These are phyloP conservation scores for Australoheros scitulus DNA, from an alignment of 2,113 vertebrate species.

Conservation along the genomic window DNA sequence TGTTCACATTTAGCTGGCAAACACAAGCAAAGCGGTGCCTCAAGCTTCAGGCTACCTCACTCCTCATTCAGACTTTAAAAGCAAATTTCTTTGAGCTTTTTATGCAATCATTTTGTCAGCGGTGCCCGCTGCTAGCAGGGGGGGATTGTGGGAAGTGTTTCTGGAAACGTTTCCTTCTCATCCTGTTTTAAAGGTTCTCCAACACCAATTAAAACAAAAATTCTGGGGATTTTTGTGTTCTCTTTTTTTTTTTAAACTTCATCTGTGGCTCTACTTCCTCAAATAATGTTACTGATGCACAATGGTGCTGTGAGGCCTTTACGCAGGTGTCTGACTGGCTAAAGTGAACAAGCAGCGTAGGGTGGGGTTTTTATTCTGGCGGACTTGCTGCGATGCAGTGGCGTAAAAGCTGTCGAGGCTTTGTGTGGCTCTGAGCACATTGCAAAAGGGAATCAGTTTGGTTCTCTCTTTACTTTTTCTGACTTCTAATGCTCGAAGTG, in stretches of 20 bases:
- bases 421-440: constrained; percentile 44
- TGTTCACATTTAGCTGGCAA: constrained; percentile 35
- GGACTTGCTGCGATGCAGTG: constrained; percentile 60
- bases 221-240: background rate
- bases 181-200: background rate
- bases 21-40: background rate
- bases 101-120: constrained; percentile 15
- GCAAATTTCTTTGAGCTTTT: background rate
- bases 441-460: constrained; percentile 41
- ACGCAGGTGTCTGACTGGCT: background rate
- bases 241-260: background rate
- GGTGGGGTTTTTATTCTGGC: constrained; percentile 47
- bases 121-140: background rate
- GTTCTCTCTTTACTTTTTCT: constrained; percentile 25
- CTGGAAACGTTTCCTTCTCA: background rate
- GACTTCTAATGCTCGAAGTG: constrained; percentile 68
- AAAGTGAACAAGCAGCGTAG: constrained; percentile 32
- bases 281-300: background rate
- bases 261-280: background rate
- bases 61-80: constrained; percentile 20
- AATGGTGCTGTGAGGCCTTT: background rate
- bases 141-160: background rate
- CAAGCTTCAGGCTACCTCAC: constrained; percentile 58
- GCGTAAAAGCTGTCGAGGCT: constrained; percentile 20
- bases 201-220: background rate